A percentile compares a stretch with the other conserved stretches of the same genome.
Conservation (phyloP, 1,140 invertebrate genomes). For the Drosophila mojavensis region DNA sequence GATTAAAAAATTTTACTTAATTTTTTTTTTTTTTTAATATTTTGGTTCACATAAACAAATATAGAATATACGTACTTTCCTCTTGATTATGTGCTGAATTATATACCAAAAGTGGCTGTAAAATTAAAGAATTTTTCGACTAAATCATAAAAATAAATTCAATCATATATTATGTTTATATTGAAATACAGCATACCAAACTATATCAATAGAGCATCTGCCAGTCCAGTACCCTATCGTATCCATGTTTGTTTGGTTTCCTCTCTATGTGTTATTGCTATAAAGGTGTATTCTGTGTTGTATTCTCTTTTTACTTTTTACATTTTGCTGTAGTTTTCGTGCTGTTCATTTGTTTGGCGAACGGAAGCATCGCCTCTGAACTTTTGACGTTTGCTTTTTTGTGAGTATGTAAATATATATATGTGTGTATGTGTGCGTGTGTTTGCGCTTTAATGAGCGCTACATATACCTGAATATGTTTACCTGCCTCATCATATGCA, state of each 20-base stretch:
- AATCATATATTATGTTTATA: too few species aligned
- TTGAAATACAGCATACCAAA: background rate
- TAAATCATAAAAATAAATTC: too few species aligned
- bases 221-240: background rate
- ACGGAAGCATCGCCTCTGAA: slow-evolving; percentile 70
- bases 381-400: slow-evolving; percentile 43
- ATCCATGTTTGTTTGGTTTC: slow-evolving; percentile 8
- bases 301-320: slow-evolving; percentile 41
- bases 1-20: too few species aligned
- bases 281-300: slow-evolving; percentile 54
- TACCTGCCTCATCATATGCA: slow-evolving; percentile 29
- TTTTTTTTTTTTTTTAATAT: too few species aligned
- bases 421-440: slow-evolving; percentile 25
- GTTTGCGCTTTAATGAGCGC: slow-evolving; percentile 59
- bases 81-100: too few species aligned
- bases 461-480: slow-evolving; percentile 50
- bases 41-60: too few species aligned
- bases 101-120: too few species aligned
- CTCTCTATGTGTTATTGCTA: slow-evolving; percentile 14
- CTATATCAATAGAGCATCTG: slow-evolving; percentile 9
- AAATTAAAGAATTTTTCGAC: too few species aligned
- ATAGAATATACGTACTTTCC: too few species aligned
- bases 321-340: slow-evolving; percentile 25
- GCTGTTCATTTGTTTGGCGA: slow-evolving; percentile 24
- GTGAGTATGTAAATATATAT: background rate